Evolutionary conservation across 2,797 vertebrate species (phyloP), one percentile per base, ranked within the genome.

Genomic region (Delichon dasypus): DNA sequence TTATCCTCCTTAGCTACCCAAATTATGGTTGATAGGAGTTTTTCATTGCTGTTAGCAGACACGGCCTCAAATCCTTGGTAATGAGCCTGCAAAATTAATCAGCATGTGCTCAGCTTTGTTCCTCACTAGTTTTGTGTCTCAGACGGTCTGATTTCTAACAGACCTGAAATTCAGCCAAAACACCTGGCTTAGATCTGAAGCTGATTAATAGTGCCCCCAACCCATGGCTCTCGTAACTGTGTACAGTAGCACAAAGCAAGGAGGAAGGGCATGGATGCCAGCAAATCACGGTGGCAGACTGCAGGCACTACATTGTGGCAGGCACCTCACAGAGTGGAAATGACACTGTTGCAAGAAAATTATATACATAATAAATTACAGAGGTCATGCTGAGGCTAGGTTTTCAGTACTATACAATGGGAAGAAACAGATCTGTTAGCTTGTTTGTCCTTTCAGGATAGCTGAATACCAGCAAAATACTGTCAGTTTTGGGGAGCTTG

Each of bases 381-480:
- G 78, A 68, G 66, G 72, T 77, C 70, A 12, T 5, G 34, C 50
- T 42, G 36, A 81, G 76, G 53, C 34, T 36, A 83, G 32, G 44
- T 58, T 38, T 93, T 78, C 66, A 53, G 44, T 14, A 13, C 36
- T 22, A 10, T 17, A 55, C 32, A 48, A 38, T 0, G 29, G 58
- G 60, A 73, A 84, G 55, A 88, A 91, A 86, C 10, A 55, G 57
- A 62, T 40, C 51, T 47, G 62, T 53, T 68, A 47, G 55, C 70
- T 64, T 60, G 66, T 89, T 82, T 91, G 62, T 78, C 78, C 75
- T 89, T 83, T 73, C 89, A 85, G 68, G 72, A 34, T 15, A 90
- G 78, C 50, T 76, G 70, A 66, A 85, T 50, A 66, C 34, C 58
- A 73, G 66, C 2, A 8, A 79, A 81, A 83, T n/a, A 47, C 6